These are phyloP conservation scores for Panthera uncia DNA, from an alignment of 2,113 vertebrate genomes.

Conservation along the genomic window DNA sequence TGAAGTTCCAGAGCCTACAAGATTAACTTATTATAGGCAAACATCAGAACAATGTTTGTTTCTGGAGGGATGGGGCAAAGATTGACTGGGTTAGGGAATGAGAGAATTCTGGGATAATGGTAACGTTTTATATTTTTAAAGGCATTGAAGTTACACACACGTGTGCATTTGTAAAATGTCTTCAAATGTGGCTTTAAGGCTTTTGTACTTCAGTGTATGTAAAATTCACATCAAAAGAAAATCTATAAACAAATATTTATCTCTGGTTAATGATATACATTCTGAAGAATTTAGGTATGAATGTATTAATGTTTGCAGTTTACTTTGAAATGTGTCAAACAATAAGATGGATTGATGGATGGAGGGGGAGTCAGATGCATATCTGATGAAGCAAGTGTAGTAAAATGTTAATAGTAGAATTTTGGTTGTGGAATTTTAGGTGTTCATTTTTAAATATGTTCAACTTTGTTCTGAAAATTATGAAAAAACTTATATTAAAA, in stretches of 20 bases:
- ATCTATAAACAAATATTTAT: slow-evolving; percentile 18
- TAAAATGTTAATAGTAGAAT: neutral
- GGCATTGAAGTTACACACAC: neutral
- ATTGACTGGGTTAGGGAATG: neutral
- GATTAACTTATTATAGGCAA: neutral
- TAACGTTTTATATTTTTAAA: neutral
- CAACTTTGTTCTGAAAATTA: neutral
- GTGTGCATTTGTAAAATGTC: neutral
- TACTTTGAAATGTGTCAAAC: neutral
- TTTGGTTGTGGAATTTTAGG: neutral
- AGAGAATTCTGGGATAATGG: neutral
- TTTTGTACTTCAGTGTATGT: neutral
- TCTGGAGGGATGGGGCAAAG: neutral
- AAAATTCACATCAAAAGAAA: neutral
- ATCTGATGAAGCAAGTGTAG: neutral
- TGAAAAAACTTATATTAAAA: neutral
- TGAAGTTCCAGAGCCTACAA: neutral
- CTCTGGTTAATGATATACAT: neutral
- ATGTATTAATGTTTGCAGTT: neutral
- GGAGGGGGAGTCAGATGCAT: neutral
- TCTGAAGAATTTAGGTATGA: neutral
- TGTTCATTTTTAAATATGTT: slow-evolving; percentile 25
- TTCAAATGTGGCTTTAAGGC: neutral
- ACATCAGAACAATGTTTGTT: neutral
- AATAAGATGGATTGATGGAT: neutral